Evolutionary conservation across 2,888 invertebrate genomes (phyloP), one percentile per base, ranked within the genome.

Genomic region (Lydus trimaculatus): DNA sequence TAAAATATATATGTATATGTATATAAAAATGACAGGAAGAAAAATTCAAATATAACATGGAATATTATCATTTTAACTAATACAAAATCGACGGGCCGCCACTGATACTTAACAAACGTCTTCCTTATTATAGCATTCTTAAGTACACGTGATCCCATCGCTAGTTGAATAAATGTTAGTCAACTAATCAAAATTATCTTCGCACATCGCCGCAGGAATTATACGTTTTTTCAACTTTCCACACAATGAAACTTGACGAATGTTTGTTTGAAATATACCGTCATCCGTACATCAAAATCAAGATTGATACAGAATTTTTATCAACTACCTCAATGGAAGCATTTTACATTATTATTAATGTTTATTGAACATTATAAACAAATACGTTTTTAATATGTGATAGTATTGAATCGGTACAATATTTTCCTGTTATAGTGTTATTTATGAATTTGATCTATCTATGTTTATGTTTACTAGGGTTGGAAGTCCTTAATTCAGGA

Each of bases 71-170:
- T 63, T 43, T 48, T 25, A 31, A 56, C 66, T 60, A 60, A 36
- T 23, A 8, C 33, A 23, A 39, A 61, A 56, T 56, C 61, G 61
- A 71, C 71, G 67, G 61, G 75, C 75, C 81, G 77, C 77, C 79
- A 66, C 79, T 78, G 80, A 72, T 75, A 73, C 73, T 78, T 83
- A 82, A 83, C 80, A 81, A 82, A 82, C 80, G 79, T 80, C 80
- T 82, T 83, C 82, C 83, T 83, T 81, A 82, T 83, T 83, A 83
- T 77, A 75, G 78, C 79, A 79, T 79, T 80, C 78, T 81, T 78
- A 79, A 82, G 79, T 79, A 79, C 80, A 80, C 79, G 77, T 80
- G 80, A 80, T 80, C 79, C 74, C 77, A 78, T 78, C 78, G 74
- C 74, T 73, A 74, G 75, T 76, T 78, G 70, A 71, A 74, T 72